Evolutionary conservation across 2,113 vertebrate species (phyloP), one percentile per base, ranked within the genome.

Genomic region (Porphyrio hochstetteri): DNA sequence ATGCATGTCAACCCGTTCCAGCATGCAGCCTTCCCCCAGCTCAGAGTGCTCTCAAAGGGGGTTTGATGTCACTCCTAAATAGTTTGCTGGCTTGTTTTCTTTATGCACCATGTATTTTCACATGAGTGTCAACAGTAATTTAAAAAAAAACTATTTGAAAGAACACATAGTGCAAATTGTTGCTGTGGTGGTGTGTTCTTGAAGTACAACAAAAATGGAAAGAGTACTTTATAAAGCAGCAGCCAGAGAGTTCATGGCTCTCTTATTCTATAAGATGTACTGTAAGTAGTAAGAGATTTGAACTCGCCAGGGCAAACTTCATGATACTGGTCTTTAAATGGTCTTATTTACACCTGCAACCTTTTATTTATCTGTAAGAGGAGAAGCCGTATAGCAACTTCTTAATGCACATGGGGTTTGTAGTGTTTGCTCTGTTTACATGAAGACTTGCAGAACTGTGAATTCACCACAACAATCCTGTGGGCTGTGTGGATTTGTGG

Each of bases 401-500:
- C 61, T 67, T 74, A 63, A 61, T 7, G 7, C 1, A 1, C 4
- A 0, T 11, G 38, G 46, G 11, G 8, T 79, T 36, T 60, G 15
- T 23, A 42, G 10, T 3, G 3, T 25, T 76, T 13, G 8, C 55
- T 82, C 92, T 28, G 27, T 36, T 64, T 38, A 55, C 1, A 0
- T 3, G 1, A 71, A 78, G 31, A 13, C 33, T 64, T 70, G 16
- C n/a, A 77, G 31, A 74, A 42, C 38, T 89, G 46, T 1, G 2
- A 59, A 57, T 44, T 75, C 17, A 29, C n/a, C 8, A 0, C 24
- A 52, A n/a, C 10, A 57, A 9, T 0, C 3, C 11, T 5, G 53
- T 11, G 42, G 28, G 24, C 42, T 8, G 2, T 56, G 57, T 2
- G 0, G 74, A 65, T 56, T 14, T 56, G 64, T 24, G 35, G 52